Base-by-base conservation (phyloP, 2,888 invertebrate species). In the Tethea ocularis region DNA sequence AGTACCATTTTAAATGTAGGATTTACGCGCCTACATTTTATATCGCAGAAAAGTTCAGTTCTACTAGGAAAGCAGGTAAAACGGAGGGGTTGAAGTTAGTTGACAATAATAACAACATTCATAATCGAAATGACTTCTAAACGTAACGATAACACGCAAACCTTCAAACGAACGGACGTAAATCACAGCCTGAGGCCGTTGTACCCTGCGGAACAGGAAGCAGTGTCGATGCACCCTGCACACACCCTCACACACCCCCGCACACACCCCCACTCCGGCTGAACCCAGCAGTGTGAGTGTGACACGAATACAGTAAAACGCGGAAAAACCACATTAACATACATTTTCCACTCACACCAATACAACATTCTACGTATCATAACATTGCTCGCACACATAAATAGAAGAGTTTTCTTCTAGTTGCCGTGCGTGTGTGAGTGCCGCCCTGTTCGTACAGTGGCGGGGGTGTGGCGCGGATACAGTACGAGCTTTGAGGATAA, bases 271-370 rank as follows among this genome's bases (percentile, higher is more conserved):
- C 13, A 13, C 33, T 0, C 65, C 57, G 52, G n/a, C 57, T 3
- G 56, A 59, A 36, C 59, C 58, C 38, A 2, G 2, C 3, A 38
- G 36, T 59, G 84, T 88, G 86, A 82, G 88, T 61, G 86, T 87
- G 87, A 87, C 88, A 88, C 86, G 72, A 83, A 88, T 88, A 87
- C 82, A 74, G 69, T 61, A 71, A 72, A 86, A 89, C 81, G 84
- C 91, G 92, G 92, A 92, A 92, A 88, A 86, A 75, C 71, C 75
- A 87, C 86, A 87, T 90, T 90, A 90, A 87, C 91, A 90, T 78
- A 89, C 82, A 88, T 90, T 89, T 86, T 80, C 75, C 76, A 77
- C 86, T 62, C 83, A 85, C 87, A 90, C 91, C 52, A n/a, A 0
- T 6, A 61, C 51, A 63, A 13, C 8, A 5, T 51, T n/a, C 60